Conservation (phyloP, 2,888 invertebrate genomes). For the Torymus tubicola region DNA sequence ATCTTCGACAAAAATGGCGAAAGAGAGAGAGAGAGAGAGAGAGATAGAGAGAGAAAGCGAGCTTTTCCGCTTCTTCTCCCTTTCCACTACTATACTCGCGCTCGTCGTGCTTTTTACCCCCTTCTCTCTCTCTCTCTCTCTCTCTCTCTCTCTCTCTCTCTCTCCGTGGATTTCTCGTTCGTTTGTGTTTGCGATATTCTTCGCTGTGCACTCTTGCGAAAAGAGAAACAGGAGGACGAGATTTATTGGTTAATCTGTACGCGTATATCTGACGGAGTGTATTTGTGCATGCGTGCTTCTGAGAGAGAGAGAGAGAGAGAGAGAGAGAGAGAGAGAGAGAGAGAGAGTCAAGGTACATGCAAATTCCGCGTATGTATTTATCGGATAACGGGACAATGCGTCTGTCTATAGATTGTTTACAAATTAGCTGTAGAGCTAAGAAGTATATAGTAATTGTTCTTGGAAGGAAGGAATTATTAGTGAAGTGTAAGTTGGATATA, state of each 20-base stretch:
- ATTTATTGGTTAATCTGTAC: slow-evolving; percentile 44
- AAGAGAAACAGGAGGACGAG: neutral
- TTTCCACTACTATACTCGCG: neutral
- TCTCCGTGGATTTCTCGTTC: neutral
- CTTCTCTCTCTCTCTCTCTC: too few relatives aligned
- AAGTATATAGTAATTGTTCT: too few relatives aligned
- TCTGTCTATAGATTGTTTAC: too few relatives aligned
- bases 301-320: too few relatives aligned
- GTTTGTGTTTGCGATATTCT: slow-evolving; percentile 14
- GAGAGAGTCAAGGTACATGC: too few relatives aligned
- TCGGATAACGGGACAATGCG: too few relatives aligned
- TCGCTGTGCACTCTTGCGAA: neutral
- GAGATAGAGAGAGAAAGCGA: slow-evolving; percentile 14
- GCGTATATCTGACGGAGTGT: too few relatives aligned
- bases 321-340: too few relatives aligned
- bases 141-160: neutral
- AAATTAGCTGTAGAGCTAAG: too few relatives aligned
- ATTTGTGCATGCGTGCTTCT: neutral
- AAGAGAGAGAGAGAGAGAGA: slow-evolving; percentile 1
- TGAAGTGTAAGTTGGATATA: too few relatives aligned
- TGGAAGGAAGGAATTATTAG: too few relatives aligned
- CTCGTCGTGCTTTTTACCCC: neutral
- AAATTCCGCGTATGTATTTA: too few relatives aligned
- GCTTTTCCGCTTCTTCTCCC: slow-evolving; percentile 12
- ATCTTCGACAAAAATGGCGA: slow-evolving; percentile 60